A percentile compares a stretch with the other conserved stretches of the same genome.
Conservation (phyloP, 2,888 invertebrate genomes). For the Drosophila histrio region DNA sequence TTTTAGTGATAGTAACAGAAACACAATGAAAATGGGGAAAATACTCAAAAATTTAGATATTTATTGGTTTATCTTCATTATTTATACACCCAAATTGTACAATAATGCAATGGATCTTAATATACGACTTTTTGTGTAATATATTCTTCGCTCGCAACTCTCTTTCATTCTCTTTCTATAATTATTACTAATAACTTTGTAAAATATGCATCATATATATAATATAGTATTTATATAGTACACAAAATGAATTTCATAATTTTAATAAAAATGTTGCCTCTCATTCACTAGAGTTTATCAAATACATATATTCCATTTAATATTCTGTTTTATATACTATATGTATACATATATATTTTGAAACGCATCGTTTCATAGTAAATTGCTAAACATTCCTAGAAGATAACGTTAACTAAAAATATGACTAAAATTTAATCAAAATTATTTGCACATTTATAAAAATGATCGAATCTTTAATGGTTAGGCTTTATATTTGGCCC, state of each 20-base stretch:
- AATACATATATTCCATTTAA: constrained; percentile 18
- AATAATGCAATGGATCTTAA: constrained; percentile 57
- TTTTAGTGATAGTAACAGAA: background rate
- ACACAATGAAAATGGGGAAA: background rate
- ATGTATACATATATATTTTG: constrained; percentile 3
- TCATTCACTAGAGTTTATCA: constrained; percentile 22
- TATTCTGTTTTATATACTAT: background rate
- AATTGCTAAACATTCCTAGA: constrained; percentile 57
- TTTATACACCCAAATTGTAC: constrained; percentile 69
- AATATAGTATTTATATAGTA: constrained; percentile 23
- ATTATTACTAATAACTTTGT: constrained; percentile 49
- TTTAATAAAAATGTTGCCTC: constrained; percentile 20
- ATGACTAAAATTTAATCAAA: constrained; percentile 70
- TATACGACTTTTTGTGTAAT: constrained; percentile 44
- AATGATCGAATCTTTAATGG: constrained; percentile 17
- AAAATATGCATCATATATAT: constrained; percentile 45
- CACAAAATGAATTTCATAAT: constrained; percentile 39
- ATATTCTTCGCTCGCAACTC: constrained; percentile 47
- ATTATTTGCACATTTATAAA: constrained; percentile 51
- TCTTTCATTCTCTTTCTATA: constrained; percentile 41
- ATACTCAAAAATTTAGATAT: constrained; percentile 52
- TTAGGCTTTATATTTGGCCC: constrained; percentile 24
- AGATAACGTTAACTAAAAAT: constrained; percentile 59
- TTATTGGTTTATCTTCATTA: constrained; percentile 68
- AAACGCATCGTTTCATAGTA: constrained; percentile 53